Base-by-base conservation (phyloP, 1,140 invertebrate genomes). In the Hypothenemus hampei region DNA sequence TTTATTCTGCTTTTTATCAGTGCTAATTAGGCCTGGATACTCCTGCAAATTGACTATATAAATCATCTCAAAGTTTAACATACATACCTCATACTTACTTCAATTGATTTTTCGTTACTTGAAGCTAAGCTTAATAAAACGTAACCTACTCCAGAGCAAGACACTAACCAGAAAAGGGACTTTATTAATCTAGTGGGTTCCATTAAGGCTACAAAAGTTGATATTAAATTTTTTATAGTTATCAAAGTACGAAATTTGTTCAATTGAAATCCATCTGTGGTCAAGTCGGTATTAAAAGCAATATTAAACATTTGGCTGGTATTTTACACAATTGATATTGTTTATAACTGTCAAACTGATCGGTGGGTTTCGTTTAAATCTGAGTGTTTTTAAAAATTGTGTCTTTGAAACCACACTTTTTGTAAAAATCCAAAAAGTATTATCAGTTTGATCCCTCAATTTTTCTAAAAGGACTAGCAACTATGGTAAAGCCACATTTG, bases 151-250 rank as follows among this genome's bases (percentile, higher is more conserved):
- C 73, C 74, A 59, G 76, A 74, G 58, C 75, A 75, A 20, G 73
- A 73, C 44, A 73, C 46, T 57, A 82, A 72, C 78, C 77, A 81
- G 59, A 82, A 71, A 52, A 77, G 41, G 19, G 80, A 77, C 63
- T 74, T 77, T 64, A 78, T 49, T 53, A 73, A 66, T n/a, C 61
- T 69, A 63, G 67, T 18, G 15, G 47, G 47, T 37, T 49, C 67
- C 57, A 71, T 68, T 69, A 75, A 75, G 61, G 29, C 50, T 53
- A 8, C 36, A 49, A 49, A 36, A 59, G 53, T 52, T 55, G 47
- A 20, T 24, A 59, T 29, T 37, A 20, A 43, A 22, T 19, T n/a
- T 47, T 5, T 41, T 5, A 49, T 23, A 18, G 1, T 23, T 35
- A 16, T 40, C 37, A 44, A 3, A 19, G 15, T 15, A 29, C n/a